Evolutionary conservation across 2,113 vertebrate genomes (phyloP).

Genomic region (Pomatostomus ruficeps): DNA sequence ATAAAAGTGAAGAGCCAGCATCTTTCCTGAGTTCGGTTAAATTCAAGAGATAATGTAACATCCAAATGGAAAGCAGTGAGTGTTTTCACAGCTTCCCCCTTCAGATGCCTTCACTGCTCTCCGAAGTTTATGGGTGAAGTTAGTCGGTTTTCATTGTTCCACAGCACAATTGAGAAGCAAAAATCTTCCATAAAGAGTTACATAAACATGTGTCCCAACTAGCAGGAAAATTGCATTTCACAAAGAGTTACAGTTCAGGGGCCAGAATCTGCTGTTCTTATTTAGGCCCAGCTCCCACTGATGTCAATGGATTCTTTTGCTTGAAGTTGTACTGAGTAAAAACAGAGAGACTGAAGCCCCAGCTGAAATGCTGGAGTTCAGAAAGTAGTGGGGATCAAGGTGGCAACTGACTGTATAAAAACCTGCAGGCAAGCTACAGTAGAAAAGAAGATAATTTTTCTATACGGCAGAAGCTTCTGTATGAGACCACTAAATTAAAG

Average conservation of each 20-base stretch:
- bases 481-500: neutral
- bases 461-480: neutral
- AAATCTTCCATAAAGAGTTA: neutral
- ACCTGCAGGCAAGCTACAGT: neutral
- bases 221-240: neutral
- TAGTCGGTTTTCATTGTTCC: neutral
- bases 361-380: neutral
- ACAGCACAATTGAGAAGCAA: neutral
- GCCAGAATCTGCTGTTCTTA: neutral
- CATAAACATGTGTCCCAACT: neutral
- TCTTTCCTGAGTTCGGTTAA: neutral
- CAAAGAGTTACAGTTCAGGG: neutral
- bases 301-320: neutral
- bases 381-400: neutral
- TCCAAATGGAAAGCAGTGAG: neutral
- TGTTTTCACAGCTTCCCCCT: neutral
- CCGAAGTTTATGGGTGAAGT: neutral
- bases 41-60: neutral
- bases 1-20: neutral
- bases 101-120: neutral
- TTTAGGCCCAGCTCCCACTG: neutral
- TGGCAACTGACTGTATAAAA: neutral
- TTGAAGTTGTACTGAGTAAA: neutral
- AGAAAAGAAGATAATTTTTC: neutral
- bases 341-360: neutral